Evolutionary conservation across 2,888 invertebrate species (phyloP).

Genomic region (Agonopterix alstromeriana): DNA sequence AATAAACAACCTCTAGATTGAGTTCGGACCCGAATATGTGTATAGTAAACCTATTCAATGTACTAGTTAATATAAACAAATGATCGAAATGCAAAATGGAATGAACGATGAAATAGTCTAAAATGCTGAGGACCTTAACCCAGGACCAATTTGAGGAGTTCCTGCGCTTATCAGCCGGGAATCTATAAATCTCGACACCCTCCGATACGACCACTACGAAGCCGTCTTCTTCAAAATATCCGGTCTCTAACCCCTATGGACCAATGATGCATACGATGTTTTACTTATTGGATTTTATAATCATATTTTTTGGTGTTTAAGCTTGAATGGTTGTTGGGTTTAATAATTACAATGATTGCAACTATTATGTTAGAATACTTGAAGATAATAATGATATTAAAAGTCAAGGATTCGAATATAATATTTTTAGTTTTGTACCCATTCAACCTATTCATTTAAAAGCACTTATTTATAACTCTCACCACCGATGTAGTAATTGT

Average conservation of each 20-base stretch:
- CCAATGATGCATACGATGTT: constrained; percentile 58
- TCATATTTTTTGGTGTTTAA: not conserved
- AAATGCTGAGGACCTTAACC: constrained; percentile 79
- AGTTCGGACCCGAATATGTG: not conserved
- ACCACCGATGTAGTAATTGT: too few relatives aligned
- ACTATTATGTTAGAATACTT: too few relatives aligned
- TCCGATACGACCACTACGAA: constrained; percentile 78
- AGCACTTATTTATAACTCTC: too few relatives aligned
- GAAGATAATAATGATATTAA: too few relatives aligned
- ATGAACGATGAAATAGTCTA: constrained; percentile 55
- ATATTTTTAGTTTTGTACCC: too few relatives aligned
- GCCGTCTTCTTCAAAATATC: constrained; percentile 79
- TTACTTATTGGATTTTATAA: constrained; percentile 10
- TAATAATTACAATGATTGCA: not conserved
- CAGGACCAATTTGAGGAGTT: constrained; percentile 81
- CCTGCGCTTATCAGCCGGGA: constrained; percentile 77
- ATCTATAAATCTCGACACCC: constrained; percentile 79
- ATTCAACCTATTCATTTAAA: too few relatives aligned
- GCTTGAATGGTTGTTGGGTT: not conserved
- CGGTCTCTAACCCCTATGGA: constrained; percentile 75
- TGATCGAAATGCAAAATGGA: constrained; percentile 55
- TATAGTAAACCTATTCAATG: not conserved
- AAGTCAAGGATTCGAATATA: too few relatives aligned
- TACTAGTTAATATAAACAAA: not conserved
- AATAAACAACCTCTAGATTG: too few relatives aligned